Conservation (phyloP, 2,113 vertebrate species). For the Oreochromis spilurus region DNA sequence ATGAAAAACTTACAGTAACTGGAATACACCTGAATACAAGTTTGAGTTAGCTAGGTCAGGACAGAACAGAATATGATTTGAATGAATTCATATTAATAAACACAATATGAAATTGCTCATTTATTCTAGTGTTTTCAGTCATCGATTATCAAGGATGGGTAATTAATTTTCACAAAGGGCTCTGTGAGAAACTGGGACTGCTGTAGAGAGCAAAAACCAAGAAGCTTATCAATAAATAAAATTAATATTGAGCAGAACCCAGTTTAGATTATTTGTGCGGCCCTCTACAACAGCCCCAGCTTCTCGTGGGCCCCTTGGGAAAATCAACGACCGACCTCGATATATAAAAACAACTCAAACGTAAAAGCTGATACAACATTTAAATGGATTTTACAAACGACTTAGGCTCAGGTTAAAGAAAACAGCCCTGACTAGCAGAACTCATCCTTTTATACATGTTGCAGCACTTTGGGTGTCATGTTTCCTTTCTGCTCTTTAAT, state of each 20-base stretch:
- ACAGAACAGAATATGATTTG: background rate
- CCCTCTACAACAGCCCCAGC: background rate
- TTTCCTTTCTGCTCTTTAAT: background rate
- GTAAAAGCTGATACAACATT: background rate
- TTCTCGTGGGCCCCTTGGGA: background rate
- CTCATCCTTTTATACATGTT: background rate
- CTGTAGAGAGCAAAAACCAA: background rate
- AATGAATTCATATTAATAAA: background rate
- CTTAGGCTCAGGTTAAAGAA: background rate
- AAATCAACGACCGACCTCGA: background rate
- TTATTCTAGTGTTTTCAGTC: background rate
- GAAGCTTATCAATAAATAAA: background rate
- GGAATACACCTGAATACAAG: background rate
- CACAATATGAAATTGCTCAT: background rate
- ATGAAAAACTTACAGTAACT: background rate
- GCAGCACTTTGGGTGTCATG: background rate
- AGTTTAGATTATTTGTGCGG: background rate
- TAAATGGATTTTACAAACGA: background rate
- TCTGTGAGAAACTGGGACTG: background rate
- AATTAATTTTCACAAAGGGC: background rate
- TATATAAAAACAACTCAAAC: background rate
- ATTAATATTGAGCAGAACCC: background rate
- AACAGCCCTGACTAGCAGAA: background rate
- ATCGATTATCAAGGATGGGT: background rate
- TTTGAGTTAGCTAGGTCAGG: background rate